Conservation (phyloP, 2,888 invertebrate genomes). For the Drosophila greeni region DNA sequence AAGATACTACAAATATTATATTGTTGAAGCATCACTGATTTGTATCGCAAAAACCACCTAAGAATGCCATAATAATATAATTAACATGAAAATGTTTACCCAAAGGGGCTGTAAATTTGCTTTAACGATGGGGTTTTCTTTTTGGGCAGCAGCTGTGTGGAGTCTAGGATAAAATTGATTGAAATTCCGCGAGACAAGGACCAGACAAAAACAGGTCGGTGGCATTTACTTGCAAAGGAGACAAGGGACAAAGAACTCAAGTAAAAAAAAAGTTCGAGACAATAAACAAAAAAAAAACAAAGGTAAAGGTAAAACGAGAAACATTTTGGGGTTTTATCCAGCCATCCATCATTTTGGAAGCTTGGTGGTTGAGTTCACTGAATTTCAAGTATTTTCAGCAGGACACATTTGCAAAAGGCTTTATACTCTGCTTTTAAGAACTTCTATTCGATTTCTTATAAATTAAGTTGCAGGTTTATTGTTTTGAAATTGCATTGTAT, state of each 20-base stretch:
- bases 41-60: background rate
- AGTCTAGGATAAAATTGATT: conserved; percentile 24
- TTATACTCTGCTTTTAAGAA: background rate
- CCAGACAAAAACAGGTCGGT: conserved; percentile 19
- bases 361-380: background rate
- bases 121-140: too few relatives aligned
- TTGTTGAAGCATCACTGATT: too few relatives aligned
- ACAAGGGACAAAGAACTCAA: conserved; percentile 30
- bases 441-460: background rate
- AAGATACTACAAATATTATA: too few relatives aligned
- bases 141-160: conserved; percentile 8
- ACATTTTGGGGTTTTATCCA: conserved; percentile 3
- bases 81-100: background rate
- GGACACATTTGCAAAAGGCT: background rate
- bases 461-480: background rate
- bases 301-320: background rate
- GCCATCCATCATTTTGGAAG: background rate
- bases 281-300: conserved; percentile 17
- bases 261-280: conserved; percentile 8
- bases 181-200: conserved; percentile 26
- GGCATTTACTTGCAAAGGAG: conserved; percentile 11
- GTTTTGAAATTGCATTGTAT: background rate
- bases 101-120: background rate
- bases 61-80: background rate
- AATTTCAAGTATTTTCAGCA: background rate